phyloP scores from a whole-genome alignment of 2,113 vertebrate species.

The Pachyramphus minor region DNA sequence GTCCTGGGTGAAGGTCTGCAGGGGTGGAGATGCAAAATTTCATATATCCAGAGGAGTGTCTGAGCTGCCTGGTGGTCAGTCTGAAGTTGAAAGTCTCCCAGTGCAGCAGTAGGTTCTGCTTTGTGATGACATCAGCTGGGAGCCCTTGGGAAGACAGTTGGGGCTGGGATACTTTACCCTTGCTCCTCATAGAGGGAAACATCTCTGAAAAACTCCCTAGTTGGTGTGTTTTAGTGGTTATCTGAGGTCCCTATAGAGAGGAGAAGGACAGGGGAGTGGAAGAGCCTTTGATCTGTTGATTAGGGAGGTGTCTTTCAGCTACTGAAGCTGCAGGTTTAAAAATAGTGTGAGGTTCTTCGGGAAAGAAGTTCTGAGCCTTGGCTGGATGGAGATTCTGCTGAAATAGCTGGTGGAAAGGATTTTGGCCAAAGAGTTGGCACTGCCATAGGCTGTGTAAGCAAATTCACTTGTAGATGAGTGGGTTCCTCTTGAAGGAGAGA shows the following conservation, averaged over 20 bases:
- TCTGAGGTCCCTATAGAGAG: background rate
- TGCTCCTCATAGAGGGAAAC: background rate
- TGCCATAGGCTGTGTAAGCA: background rate
- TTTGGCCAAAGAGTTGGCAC: background rate
- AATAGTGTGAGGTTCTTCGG: rapidly evolving
- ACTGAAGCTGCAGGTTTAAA: background rate
- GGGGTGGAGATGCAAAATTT: background rate
- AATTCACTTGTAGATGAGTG: background rate
- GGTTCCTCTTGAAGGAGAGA: background rate
- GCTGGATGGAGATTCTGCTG: background rate
- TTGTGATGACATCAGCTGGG: background rate
- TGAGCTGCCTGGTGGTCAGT: background rate
- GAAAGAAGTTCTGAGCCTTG: background rate
- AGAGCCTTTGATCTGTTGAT: background rate
- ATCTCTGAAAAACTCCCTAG: background rate
- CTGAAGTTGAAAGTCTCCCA: rapidly evolving
- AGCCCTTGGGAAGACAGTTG: background rate
- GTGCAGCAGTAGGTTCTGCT: background rate
- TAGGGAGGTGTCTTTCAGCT: background rate
- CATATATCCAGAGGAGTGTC: background rate
- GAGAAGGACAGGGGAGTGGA: background rate
- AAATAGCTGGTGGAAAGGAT: background rate
- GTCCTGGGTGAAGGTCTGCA: background rate
- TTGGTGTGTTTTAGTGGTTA: background rate
- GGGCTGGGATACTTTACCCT: background rate